phyloP scores from a whole-genome alignment of 2,888 invertebrate genomes.

The Metacarcinus magister region DNA sequence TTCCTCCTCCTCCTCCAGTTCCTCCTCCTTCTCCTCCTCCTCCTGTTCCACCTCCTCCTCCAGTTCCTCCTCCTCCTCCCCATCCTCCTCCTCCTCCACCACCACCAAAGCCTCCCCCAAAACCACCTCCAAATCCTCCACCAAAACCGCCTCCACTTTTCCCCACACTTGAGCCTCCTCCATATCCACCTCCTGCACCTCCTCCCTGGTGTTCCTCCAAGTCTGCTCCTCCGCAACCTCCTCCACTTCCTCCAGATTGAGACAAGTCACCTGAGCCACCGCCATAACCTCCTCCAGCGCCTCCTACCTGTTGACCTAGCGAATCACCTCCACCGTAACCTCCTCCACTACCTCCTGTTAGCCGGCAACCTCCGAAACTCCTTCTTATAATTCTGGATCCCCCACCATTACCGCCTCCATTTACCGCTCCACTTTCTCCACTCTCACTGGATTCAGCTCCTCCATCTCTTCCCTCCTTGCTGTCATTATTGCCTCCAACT shows the following conservation, averaged over 20 bases:
- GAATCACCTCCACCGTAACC: background rate
- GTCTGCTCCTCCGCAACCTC: background rate
- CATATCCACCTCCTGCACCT: background rate
- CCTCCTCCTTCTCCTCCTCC: background rate
- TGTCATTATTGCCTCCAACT: too few relatives aligned
- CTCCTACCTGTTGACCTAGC: background rate
- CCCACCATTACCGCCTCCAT: background rate
- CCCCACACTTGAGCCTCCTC: background rate
- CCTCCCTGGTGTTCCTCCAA: background rate
- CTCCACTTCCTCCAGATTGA: background rate
- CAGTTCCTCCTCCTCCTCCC: too few relatives aligned
- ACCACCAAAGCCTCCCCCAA: background rate
- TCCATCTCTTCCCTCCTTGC: too few relatives aligned
- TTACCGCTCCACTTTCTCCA: too few relatives aligned
- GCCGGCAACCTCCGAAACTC: too few relatives aligned
- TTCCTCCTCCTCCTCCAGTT: background rate
- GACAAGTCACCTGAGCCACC: background rate
- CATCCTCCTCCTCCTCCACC: conserved; percentile 4
- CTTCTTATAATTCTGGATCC: too few relatives aligned
- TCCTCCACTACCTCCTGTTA: background rate
- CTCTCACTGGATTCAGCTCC: too few relatives aligned
- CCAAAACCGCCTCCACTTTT: background rate
- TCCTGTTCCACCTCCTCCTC: background rate
- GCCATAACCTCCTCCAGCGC: background rate
- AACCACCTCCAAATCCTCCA: background rate